Evolutionary conservation across 2,888 invertebrate genomes (phyloP).

Genomic region (Eupithecia exiguata): DNA sequence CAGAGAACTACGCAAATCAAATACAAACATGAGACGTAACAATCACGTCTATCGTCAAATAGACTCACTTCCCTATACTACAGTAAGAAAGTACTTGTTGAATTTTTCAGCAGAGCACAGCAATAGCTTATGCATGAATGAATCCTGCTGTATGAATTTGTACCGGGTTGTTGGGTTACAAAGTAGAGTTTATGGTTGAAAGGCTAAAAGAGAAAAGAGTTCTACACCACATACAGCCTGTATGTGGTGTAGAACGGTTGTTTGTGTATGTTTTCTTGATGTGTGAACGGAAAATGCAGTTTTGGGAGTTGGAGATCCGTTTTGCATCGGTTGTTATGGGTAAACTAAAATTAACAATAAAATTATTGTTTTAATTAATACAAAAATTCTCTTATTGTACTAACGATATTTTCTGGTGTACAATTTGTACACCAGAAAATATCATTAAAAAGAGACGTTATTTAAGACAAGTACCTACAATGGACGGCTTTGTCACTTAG

Average conservation of each 20-base stretch:
- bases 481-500: too few species aligned
- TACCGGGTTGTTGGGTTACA: neutral
- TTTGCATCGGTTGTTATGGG: neutral
- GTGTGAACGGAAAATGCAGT: neutral
- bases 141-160: slow-evolving; percentile 34
- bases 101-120: slow-evolving; percentile 46
- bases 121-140: slow-evolving; percentile 44
- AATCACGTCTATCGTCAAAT: too few species aligned
- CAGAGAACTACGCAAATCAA: too few species aligned
- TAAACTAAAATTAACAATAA: too few species aligned
- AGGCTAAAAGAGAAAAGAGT: neutral
- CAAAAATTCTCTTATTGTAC: too few species aligned
- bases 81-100: slow-evolving; percentile 31
- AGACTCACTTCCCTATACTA: slow-evolving; percentile 6
- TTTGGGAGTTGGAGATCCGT: neutral
- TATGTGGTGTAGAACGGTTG: neutral
- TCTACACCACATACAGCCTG: too few species aligned
- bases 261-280: neutral
- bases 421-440: too few species aligned
- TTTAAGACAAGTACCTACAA: too few species aligned
- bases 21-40: too few species aligned
- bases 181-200: neutral
- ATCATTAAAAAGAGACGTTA: too few species aligned
- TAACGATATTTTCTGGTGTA: too few species aligned
- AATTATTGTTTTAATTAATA: too few species aligned